Conservation (phyloP, 2,797 vertebrate genomes). For the Lepilemur septentrionalis region DNA sequence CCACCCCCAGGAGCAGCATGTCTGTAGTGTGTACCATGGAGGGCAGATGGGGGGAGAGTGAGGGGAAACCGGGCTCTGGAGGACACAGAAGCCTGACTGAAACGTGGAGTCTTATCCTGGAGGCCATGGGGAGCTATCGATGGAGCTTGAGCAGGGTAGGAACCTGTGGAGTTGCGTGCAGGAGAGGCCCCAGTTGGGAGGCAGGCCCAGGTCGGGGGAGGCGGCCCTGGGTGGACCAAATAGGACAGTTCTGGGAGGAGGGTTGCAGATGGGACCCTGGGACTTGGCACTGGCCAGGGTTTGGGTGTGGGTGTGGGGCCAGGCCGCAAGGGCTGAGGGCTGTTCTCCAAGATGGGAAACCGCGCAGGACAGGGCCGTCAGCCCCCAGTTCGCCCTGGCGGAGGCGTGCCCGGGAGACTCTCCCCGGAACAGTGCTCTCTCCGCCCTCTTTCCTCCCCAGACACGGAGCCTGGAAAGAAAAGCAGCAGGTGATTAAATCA, state of each 20-base stretch:
- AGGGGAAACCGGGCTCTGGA: neutral
- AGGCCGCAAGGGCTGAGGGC: neutral
- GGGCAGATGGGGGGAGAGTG: neutral
- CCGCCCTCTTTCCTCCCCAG: neutral
- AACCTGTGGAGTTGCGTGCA: neutral
- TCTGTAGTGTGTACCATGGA: neutral
- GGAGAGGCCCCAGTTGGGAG: neutral
- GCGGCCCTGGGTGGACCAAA: accelerated
- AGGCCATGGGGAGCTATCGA: neutral
- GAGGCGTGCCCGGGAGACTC: neutral
- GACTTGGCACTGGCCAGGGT: neutral
- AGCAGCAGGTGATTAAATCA: neutral
- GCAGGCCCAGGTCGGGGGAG: neutral
- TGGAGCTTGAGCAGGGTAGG: neutral
- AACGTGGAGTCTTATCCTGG: neutral
- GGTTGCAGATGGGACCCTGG: neutral
- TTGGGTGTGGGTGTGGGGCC: accelerated
- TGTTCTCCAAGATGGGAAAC: neutral
- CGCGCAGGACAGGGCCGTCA: neutral
- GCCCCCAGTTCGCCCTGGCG: neutral
- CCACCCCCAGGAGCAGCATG: neutral
- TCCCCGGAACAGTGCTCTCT: too few relatives aligned
- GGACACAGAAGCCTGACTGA: neutral
- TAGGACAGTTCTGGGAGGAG: neutral
- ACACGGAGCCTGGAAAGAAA: neutral